Base-by-base conservation (phyloP, 2,888 invertebrate species). In the Agrotis exclamationis region DNA sequence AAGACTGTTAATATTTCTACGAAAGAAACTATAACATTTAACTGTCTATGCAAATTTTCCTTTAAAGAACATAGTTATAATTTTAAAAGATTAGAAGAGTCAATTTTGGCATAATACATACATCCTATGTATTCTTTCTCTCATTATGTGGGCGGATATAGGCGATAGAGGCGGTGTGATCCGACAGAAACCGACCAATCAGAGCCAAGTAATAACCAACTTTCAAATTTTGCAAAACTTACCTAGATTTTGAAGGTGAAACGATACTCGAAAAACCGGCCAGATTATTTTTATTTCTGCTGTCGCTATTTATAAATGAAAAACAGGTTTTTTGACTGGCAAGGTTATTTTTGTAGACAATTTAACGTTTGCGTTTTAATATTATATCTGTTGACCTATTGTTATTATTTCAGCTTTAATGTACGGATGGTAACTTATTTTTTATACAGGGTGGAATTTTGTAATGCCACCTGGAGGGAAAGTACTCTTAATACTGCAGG, bases 151-250 rank as follows among this genome's bases (percentile, higher is more conserved):
- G 80, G 70, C 60, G 76, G 53, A 0, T 22, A 54, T 9, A 58
- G 54, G 69, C 64, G 53, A 0, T n/a, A 59, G 5, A 63, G 54
- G 75, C 64, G 58, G 57, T 22, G 6, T 18, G 22, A 7, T 9
- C 2, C 22, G 9, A 16, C 24, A 22, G 2, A 18, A n/a, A 24
- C 54, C 16, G 18, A 67, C 78, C 76, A 76, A 78, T 67, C 48
- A 67, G 6, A 39, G 33, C 18, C 5, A 11, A 9, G 22, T 20
- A 66, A 51, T 18, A 33, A 18, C 6, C 39, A 76, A 58, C 63
- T 77, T 77, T 72, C 78, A 7, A 71, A 72, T 59, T 59, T 39
- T n/a, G 2, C 22, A 54, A 72, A 64, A 63, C 53, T 24, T 18
- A 76, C 20, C 24, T 59, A 59, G 54, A 16, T 70, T 70, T 70